These are phyloP conservation scores for Athrips mouffetella DNA, from an alignment of 2,888 invertebrate species.

Conservation along the genomic window DNA sequence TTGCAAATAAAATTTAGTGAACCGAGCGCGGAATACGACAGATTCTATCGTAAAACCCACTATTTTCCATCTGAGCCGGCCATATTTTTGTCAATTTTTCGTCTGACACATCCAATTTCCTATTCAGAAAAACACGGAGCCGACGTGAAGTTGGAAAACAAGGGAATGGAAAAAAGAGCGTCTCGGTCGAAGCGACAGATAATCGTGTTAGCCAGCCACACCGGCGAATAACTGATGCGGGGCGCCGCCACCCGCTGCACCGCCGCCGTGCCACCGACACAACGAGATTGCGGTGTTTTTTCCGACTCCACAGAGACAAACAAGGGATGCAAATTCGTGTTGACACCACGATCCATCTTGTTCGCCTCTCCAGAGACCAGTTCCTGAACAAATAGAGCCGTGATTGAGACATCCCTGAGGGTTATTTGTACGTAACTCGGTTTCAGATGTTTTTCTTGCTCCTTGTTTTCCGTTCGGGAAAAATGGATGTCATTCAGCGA, in stretches of 20 bases:
- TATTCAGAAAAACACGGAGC: slow-evolving; percentile 75
- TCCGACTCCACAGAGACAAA: slow-evolving; percentile 69
- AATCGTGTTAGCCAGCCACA: slow-evolving; percentile 75
- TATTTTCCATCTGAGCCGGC: slow-evolving; percentile 67
- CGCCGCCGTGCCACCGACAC: slow-evolving; percentile 61
- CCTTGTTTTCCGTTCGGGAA: slow-evolving; percentile 30
- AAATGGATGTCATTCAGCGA: slow-evolving; percentile 32
- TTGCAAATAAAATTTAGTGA: slow-evolving; percentile 58
- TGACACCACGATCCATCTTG: slow-evolving; percentile 77
- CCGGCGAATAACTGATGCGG: slow-evolving; percentile 70
- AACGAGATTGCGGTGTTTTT: slow-evolving; percentile 76
- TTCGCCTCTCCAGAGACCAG: slow-evolving; percentile 72
- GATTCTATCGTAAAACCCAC: slow-evolving; percentile 72
- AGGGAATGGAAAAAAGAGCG: slow-evolving; percentile 73
- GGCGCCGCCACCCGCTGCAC: slow-evolving; percentile 46
- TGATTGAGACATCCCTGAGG: slow-evolving; percentile 64
- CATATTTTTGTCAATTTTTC: slow-evolving; percentile 78
- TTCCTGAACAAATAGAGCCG: slow-evolving; percentile 67
- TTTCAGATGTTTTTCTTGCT: slow-evolving; percentile 49
- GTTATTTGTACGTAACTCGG: slow-evolving; percentile 48
- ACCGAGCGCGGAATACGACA: slow-evolving; percentile 48
- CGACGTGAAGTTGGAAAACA: slow-evolving; percentile 75
- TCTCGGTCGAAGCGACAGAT: slow-evolving; percentile 74
- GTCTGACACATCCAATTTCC: slow-evolving; percentile 76
- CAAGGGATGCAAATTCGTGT: slow-evolving; percentile 78